Percentiles rank a stretch among this genome's conserved stretches.
These are phyloP conservation scores for Neuroterus valhalla DNA, from an alignment of 1,140 invertebrate species.

Conservation along the genomic window DNA sequence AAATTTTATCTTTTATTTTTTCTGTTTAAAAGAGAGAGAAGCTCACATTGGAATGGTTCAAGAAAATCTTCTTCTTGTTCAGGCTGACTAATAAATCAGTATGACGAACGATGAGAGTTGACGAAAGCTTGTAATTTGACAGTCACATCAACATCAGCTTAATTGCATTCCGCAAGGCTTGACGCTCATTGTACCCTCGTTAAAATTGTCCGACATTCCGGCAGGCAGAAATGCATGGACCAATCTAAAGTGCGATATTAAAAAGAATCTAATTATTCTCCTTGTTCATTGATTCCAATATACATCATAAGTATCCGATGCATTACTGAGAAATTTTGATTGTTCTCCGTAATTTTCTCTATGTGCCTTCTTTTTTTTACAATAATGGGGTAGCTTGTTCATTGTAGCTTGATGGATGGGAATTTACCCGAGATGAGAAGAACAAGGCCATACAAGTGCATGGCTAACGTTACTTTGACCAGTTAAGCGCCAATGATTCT, in stretches of 20 bases:
- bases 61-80: conserved; percentile 1
- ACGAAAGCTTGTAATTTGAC: conserved; percentile 72
- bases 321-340: too few species aligned
- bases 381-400: conserved; percentile 23
- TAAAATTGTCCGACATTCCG: conserved; percentile 46
- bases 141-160: conserved; percentile 69
- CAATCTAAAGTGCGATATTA: not conserved
- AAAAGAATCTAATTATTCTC: not conserved
- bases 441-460: conserved; percentile 63
- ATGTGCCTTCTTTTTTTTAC: not conserved
- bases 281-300: too few species aligned
- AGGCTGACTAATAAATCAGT: conserved; percentile 66
- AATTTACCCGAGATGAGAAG: conserved; percentile 59
- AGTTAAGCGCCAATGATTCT: conserved; percentile 61
- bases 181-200: conserved; percentile 63
- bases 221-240: conserved; percentile 48
- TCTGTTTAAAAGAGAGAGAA: not conserved
- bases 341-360: not conserved
- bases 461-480: conserved; percentile 66
- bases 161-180: conserved; percentile 72
- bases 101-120: conserved; percentile 63
- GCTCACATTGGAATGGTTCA: not conserved
- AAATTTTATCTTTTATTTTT: too few species aligned
- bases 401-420: conserved; percentile 43
- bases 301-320: too few species aligned